These are phyloP conservation scores for Turritopsis dohrnii DNA, from an alignment of 30 jellyfish, hydroid and myxozoan genomes.

Conservation along the genomic window DNA sequence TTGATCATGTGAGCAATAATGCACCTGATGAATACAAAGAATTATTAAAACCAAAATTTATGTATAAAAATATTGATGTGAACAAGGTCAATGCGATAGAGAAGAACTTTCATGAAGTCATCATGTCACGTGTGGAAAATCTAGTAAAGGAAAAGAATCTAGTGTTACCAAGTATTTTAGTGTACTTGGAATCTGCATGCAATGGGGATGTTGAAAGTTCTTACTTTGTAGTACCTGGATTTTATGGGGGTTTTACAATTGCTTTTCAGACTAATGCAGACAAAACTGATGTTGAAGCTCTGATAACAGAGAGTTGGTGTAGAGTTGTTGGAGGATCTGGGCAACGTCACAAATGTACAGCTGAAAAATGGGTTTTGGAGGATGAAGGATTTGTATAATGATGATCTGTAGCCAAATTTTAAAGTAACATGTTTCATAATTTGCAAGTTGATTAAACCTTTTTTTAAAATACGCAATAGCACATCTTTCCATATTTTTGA, in stretches of 20 bases:
- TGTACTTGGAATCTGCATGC: not conserved
- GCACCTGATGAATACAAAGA: slow-evolving; percentile 9
- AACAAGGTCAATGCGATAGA: not conserved
- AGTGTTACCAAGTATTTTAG: slow-evolving; percentile 16
- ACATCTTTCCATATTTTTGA: no score
- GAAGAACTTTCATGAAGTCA: slow-evolving; percentile 27
- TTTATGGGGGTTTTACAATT: slow-evolving; percentile 35
- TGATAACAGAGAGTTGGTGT: slow-evolving; percentile 32
- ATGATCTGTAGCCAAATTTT: no score
- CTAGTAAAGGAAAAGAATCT: slow-evolving; percentile 5
- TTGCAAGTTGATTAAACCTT: no score
- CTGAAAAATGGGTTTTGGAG: not conserved
- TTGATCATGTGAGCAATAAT: slow-evolving; percentile 1
- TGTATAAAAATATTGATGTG: not conserved
- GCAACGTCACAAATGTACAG: slow-evolving; percentile 33
- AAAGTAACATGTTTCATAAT: no score
- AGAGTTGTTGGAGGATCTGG: slow-evolving; percentile 38
- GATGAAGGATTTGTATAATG: slow-evolving; percentile 30
- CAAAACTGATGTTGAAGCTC: slow-evolving; percentile 19
- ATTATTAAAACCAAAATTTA: slow-evolving; percentile 9
- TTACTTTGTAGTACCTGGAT: slow-evolving; percentile 27
- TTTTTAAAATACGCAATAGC: no score
- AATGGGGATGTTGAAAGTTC: not conserved
- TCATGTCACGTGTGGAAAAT: slow-evolving; percentile 16
- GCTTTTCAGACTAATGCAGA: slow-evolving; percentile 17